Conservation (phyloP, 2,797 vertebrate species). For the Phataginus tetradactyla region DNA sequence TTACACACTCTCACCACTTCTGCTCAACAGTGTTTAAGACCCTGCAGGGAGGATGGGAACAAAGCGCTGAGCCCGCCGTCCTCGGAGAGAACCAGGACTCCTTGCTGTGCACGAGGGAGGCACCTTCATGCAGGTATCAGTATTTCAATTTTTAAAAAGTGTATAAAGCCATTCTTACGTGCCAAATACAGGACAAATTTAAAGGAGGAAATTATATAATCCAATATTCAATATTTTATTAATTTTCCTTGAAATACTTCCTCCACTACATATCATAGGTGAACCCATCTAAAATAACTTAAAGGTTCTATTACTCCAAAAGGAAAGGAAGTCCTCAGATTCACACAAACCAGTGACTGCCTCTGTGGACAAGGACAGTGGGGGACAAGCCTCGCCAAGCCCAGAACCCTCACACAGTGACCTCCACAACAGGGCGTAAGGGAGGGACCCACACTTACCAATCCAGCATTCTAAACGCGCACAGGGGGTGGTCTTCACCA, state of each 20-base stretch:
- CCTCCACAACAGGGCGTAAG: accelerated
- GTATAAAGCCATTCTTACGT: not conserved
- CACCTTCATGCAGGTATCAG: not conserved
- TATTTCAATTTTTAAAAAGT: not conserved
- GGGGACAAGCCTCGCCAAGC: not conserved
- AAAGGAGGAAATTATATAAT: not conserved
- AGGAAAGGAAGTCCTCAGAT: not conserved
- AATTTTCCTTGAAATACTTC: not conserved
- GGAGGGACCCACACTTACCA: slow-evolving; percentile 87
- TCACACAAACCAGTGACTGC: no score
- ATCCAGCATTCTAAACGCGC: slow-evolving; percentile 99
- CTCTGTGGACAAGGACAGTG: not conserved
- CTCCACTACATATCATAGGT: not conserved
- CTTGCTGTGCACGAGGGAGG: accelerated
- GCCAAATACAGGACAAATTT: not conserved
- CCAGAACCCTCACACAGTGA: not conserved
- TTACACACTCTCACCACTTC: not conserved
- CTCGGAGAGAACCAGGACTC: not conserved
- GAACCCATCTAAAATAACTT: not conserved
- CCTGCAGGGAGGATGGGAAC: not conserved
- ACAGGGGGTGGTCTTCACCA: slow-evolving; percentile 99
- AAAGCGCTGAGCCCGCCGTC: not conserved
- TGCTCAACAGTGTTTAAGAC: no score
- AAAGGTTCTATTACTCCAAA: not conserved
- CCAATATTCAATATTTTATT: not conserved